Conservation (phyloP, 2,113 vertebrate species). For the Varanus komodoensis region DNA sequence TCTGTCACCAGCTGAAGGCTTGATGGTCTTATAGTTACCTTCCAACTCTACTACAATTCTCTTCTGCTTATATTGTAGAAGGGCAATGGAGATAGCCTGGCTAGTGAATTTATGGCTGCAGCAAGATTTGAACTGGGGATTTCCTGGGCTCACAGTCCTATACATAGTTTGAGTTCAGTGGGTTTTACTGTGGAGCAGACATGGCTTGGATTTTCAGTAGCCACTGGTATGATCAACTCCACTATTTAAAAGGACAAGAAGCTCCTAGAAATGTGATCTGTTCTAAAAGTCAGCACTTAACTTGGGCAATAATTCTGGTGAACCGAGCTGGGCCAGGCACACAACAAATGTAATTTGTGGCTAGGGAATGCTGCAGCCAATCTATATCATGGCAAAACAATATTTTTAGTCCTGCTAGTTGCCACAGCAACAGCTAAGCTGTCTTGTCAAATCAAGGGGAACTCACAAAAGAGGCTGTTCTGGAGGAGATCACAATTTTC, state of each 20-base stretch:
- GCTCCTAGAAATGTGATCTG: neutral
- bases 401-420: conserved; percentile 16
- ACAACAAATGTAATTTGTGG: neutral
- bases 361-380: neutral
- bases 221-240: neutral
- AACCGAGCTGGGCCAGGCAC: neutral
- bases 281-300: neutral
- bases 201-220: neutral
- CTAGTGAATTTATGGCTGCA: neutral
- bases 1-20: too few relatives aligned
- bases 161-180: neutral
- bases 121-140: neutral
- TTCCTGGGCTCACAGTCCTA: neutral
- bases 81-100: too few relatives aligned
- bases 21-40: too few relatives aligned
- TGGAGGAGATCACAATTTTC: accelerated
- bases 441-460: neutral
- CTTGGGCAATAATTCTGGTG: accelerated
- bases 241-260: neutral
- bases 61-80: neutral
- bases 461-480: accelerated
- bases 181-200: neutral
- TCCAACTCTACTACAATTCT: too few relatives aligned
- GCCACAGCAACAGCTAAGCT: neutral
- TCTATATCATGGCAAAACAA: neutral